Base-by-base conservation (phyloP, 2,797 vertebrate genomes). In the Gambusia yucatana region DNA sequence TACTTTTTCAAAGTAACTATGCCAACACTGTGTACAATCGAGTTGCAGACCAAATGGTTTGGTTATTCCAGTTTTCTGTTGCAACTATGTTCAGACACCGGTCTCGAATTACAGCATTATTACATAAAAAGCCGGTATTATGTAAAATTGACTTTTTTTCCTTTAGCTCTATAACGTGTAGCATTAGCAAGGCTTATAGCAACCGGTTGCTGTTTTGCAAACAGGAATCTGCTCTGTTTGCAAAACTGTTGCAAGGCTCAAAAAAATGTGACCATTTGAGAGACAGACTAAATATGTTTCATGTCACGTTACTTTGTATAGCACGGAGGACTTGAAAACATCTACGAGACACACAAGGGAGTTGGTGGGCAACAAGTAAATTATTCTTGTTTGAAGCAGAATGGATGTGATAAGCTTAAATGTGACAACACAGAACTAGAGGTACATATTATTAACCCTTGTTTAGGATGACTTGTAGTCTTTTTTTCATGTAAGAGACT, bases 311-410 rank as follows among this genome's bases (percentile, higher is more conserved):
- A 73, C 59, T 86, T 75, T 47, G 16, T 1, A 30, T 59, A 61
- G 72, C 47, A 76, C 6, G 39, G n/a, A 17, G 30, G 48, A 75
- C 79, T 88, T 90, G 74, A 84, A 85, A 86, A 69, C 36, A 65
- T 75, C 61, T 39, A 63, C 75, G 44, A 81, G 73, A 43, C 76
- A 76, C 80, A 71, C 22, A 20, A 20, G 84, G 57, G 84, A 78
- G 77, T 83, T 20, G 44, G 55, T 20, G 89, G 78, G 82, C 80
- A 88, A 84, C 85, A 82, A 79, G 79, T 70, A 30, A 87, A 76
- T 80, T 76, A 74, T 46, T 77, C 72, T 83, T 59, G 67, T 83
- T 46, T 81, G 72, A 88, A 73, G 17, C 3, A 1, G 16, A 69
- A 46, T 81, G 82, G 71, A 75, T 78, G 17, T 63, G 76, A 71